phyloP scores from a whole-genome alignment of 2,888 invertebrate species.

The Diachrysia chrysitis region DNA sequence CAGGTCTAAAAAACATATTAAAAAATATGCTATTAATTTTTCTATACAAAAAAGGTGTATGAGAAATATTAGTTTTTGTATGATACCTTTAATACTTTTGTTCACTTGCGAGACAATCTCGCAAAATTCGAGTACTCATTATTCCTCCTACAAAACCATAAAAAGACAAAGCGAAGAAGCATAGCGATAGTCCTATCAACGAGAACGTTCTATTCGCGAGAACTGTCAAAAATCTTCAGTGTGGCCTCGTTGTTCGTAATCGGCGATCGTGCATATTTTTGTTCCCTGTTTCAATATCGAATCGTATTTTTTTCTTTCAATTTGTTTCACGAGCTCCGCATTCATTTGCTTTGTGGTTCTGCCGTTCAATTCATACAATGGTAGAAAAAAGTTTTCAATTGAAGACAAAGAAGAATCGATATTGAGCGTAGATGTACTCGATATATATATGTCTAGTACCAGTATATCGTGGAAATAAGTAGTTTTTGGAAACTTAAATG shows the following conservation, averaged over 20 bases:
- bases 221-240: constrained; percentile 43
- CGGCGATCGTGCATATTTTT: constrained; percentile 49
- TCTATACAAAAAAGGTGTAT: no score
- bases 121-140: neutral
- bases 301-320: constrained; percentile 58
- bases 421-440: constrained; percentile 38
- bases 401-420: constrained; percentile 58
- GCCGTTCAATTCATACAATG: constrained; percentile 60
- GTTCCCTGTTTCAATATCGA: constrained; percentile 56
- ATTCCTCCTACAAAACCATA: neutral
- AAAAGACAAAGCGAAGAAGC: constrained; percentile 7
- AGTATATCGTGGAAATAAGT: constrained; percentile 1
- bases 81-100: no score
- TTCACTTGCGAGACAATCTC: no score
- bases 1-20: no score
- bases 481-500: constrained; percentile 6
- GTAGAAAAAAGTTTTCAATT: constrained; percentile 57
- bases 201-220: constrained; percentile 8
- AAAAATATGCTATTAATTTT: no score
- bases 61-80: no score
- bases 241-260: constrained; percentile 29
- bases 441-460: constrained; percentile 26
- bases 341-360: constrained; percentile 66
- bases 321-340: constrained; percentile 54
- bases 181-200: constrained; percentile 19